phyloP scores from a whole-genome alignment of 2,113 vertebrate genomes.

The Labrus mixtus region DNA sequence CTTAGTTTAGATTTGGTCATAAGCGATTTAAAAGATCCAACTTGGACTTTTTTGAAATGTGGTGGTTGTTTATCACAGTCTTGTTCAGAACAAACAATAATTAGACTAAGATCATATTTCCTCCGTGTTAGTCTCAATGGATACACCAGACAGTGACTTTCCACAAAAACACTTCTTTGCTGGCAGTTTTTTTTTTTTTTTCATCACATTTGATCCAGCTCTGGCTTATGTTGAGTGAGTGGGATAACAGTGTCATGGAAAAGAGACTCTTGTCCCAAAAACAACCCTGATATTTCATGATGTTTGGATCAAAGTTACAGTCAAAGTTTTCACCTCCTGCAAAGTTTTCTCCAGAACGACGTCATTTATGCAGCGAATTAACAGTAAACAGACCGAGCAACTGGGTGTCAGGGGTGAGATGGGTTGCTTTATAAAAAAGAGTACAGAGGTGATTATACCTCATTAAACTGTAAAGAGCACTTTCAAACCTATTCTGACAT shows the following conservation, averaged over 20 bases:
- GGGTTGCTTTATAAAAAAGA: conserved; percentile 32
- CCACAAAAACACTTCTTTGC: conserved; percentile 13
- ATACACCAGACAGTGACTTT: conserved; percentile 18
- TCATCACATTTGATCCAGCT: conserved; percentile 17
- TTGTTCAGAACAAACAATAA: no score
- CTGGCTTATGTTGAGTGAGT: conserved; percentile 26
- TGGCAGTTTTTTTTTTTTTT: conserved; percentile 3
- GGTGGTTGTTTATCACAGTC: no score
- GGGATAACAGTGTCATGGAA: conserved; percentile 43
- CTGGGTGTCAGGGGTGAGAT: conserved; percentile 41
- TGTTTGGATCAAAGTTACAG: not conserved
- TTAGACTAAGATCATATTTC: no score
- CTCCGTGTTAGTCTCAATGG: not conserved
- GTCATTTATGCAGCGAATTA: conserved; percentile 30
- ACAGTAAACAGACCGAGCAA: conserved; percentile 31
- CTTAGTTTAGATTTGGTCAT: no score
- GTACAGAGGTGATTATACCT: conserved; percentile 54
- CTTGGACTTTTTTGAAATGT: no score
- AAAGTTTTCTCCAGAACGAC: not conserved
- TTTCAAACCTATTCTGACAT: conserved; percentile 1
- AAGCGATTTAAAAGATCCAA: no score
- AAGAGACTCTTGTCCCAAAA: conserved; percentile 21
- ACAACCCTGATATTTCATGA: conserved; percentile 5
- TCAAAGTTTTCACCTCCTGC: conserved; percentile 3
- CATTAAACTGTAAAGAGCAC: conserved; percentile 46